phyloP scores from a whole-genome alignment of 1,140 invertebrate species.

The Danaus plexippus region DNA sequence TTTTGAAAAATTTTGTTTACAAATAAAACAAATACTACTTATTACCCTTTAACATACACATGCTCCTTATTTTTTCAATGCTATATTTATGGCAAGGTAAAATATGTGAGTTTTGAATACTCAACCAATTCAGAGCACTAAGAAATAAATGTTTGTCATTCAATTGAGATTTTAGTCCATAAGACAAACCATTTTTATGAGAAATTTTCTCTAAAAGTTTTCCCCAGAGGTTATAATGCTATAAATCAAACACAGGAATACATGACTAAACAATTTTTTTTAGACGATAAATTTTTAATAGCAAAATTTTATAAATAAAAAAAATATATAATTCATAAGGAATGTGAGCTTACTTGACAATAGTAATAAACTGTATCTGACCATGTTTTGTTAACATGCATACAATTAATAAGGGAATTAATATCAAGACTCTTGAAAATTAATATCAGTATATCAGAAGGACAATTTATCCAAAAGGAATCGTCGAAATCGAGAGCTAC shows the following conservation, averaged over 20 bases:
- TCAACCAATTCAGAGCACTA: constrained; percentile 24
- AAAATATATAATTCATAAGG: not conserved
- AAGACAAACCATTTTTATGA: constrained; percentile 20
- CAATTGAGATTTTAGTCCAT: constrained; percentile 23
- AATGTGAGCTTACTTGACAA: constrained; percentile 22
- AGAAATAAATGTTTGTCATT: constrained; percentile 19
- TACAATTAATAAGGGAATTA: constrained; percentile 30
- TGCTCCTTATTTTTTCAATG: constrained; percentile 18
- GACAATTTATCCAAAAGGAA: constrained; percentile 25
- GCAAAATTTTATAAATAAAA: not conserved
- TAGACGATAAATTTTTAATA: not conserved
- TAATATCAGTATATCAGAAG: constrained; percentile 33
- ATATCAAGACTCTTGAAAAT: constrained; percentile 31
- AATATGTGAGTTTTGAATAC: constrained; percentile 15
- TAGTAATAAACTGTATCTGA: constrained; percentile 26
- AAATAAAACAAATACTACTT: constrained; percentile 4
- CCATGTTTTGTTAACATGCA: constrained; percentile 31
- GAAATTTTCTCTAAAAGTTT: constrained; percentile 18
- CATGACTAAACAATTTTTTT: not conserved
- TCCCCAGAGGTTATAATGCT: constrained; percentile 27
- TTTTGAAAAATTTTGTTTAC: not conserved
- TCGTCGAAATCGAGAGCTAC: too few species aligned
- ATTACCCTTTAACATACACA: constrained; percentile 34
- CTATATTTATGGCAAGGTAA: constrained; percentile 12
- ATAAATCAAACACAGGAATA: constrained; percentile 4